Conservation (phyloP, 2,888 invertebrate genomes). For the Caenorhabditis virilis region DNA sequence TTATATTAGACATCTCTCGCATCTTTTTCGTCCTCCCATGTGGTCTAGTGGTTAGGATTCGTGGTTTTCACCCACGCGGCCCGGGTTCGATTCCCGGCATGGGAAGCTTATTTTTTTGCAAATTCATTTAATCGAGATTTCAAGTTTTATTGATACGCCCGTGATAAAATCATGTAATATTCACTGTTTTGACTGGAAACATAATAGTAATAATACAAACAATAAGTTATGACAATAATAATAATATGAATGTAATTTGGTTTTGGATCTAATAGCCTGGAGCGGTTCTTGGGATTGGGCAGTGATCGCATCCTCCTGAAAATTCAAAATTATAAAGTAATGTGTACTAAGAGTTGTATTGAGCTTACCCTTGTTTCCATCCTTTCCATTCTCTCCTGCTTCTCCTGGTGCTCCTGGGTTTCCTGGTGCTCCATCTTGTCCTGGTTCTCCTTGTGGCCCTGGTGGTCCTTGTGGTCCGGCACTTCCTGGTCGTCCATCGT, state of each 20-base stretch:
- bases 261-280: too few relatives aligned
- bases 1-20: not conserved
- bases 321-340: too few relatives aligned
- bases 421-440: slow-evolving; percentile 54
- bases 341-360: too few relatives aligned
- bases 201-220: too few relatives aligned
- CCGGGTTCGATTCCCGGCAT: slow-evolving; percentile 67
- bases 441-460: slow-evolving; percentile 52
- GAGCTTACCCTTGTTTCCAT: slow-evolving; percentile 46
- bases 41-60: slow-evolving; percentile 66
- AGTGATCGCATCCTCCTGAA: slow-evolving; percentile 55
- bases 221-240: too few relatives aligned
- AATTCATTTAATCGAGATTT: not conserved
- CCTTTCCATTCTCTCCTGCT: slow-evolving; percentile 49
- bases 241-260: too few relatives aligned
- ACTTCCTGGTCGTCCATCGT: slow-evolving; percentile 52
- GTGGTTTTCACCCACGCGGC: slow-evolving; percentile 66
- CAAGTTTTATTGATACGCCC: not conserved
- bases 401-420: slow-evolving; percentile 55
- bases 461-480: slow-evolving; percentile 52
- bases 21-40: slow-evolving; percentile 46
- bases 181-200: too few relatives aligned
- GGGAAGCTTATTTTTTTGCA: slow-evolving; percentile 50
- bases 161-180: not conserved
- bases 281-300: slow-evolving; percentile 47